phyloP scores from a whole-genome alignment of 1,140 invertebrate genomes.

The Plutomurus gul region DNA sequence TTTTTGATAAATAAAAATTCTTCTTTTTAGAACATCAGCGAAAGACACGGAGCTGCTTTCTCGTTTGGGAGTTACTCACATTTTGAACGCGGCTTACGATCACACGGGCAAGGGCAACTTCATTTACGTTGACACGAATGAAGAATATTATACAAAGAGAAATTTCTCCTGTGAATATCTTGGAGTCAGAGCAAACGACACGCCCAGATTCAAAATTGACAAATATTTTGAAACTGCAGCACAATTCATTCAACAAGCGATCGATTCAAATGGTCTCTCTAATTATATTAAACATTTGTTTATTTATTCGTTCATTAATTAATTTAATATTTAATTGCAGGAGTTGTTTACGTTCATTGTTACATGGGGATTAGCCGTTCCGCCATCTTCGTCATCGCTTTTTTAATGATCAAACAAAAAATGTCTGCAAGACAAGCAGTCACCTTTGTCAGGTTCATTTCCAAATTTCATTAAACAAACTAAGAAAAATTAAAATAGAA shows the following conservation, averaged over 20 bases:
- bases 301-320: not conserved
- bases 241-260: not conserved
- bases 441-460: constrained; percentile 62
- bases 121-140: not conserved
- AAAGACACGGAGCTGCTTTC: not conserved
- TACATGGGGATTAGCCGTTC: constrained; percentile 80
- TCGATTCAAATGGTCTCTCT: not conserved
- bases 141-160: not conserved
- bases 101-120: not conserved
- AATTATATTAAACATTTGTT: not conserved
- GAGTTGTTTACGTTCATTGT: constrained; percentile 79
- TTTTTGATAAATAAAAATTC: not conserved
- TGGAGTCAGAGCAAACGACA: constrained; percentile 10
- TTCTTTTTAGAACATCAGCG: not conserved
- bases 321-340: constrained; percentile 59
- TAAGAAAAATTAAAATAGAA: not conserved
- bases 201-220: not conserved
- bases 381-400: constrained; percentile 77
- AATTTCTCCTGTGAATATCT: not conserved
- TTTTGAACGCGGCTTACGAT: not conserved
- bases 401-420: constrained; percentile 78
- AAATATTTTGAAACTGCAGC: not conserved
- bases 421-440: constrained; percentile 78
- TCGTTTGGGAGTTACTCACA: not conserved
- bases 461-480: not conserved